Evolutionary conservation across 2,113 vertebrate genomes (phyloP).

Genomic region (Campylorhamphus procurvoides): DNA sequence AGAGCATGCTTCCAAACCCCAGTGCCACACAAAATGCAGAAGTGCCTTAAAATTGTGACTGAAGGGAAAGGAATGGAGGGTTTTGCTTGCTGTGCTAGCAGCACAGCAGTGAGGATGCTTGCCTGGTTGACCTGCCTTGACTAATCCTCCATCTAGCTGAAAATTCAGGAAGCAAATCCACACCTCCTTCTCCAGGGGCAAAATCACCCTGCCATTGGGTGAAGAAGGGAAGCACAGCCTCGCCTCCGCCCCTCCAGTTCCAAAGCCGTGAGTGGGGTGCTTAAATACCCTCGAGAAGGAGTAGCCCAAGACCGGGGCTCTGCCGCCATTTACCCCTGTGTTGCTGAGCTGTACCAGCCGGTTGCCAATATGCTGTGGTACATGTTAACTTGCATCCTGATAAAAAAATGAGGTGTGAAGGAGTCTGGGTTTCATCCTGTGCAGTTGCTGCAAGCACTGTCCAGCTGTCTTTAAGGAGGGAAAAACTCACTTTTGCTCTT

Average conservation of each 20-base stretch:
- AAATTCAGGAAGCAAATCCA: background rate
- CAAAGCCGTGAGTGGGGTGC: background rate
- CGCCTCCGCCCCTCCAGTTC: background rate
- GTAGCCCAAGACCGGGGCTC: background rate
- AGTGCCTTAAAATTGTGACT: background rate
- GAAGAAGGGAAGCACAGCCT: background rate
- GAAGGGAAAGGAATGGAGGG: background rate
- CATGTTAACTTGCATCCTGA: fast-evolving
- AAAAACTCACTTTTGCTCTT: background rate
- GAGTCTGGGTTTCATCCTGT: background rate
- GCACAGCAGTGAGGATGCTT: background rate
- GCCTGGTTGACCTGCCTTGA: background rate
- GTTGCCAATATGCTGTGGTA: background rate
- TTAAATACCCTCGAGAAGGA: background rate
- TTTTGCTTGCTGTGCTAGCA: background rate
- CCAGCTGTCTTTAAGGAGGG: background rate
- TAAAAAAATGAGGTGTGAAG: background rate
- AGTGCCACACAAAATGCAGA: background rate
- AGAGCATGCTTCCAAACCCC: background rate
- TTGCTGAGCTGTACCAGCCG: background rate
- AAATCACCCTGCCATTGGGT: background rate
- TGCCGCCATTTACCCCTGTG: background rate
- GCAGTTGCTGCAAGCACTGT: background rate
- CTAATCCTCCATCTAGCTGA: background rate
- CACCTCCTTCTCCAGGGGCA: background rate